Percentiles rank a stretch among this genome's conserved stretches.
phyloP scores from a whole-genome alignment of 2,888 invertebrate genomes.

The Campoplex capitator region DNA sequence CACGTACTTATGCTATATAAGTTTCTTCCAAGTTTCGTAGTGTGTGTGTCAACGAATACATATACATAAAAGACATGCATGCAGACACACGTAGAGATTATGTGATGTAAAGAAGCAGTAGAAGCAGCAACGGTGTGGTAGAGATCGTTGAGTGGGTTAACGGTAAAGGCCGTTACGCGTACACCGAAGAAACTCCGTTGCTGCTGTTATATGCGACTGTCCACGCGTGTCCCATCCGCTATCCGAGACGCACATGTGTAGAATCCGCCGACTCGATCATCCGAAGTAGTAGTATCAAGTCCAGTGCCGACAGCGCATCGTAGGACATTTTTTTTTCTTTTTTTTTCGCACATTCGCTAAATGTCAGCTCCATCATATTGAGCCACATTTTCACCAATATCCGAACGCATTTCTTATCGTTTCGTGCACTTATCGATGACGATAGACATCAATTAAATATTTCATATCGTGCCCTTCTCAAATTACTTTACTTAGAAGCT shows the following conservation, averaged over 20 bases:
- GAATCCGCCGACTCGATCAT: constrained; percentile 15
- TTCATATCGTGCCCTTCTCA: too few relatives aligned
- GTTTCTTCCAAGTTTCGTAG: constrained; percentile 30
- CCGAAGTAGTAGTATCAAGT: constrained; percentile 5
- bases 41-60: constrained; percentile 37
- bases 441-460: neutral
- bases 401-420: neutral
- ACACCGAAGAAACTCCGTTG: constrained; percentile 81
- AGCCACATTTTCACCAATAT: neutral
- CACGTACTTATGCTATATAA: constrained; percentile 52
- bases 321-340: neutral
- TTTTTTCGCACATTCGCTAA: neutral
- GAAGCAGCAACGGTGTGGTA: constrained; percentile 70
- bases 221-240: constrained; percentile 72
- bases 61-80: neutral
- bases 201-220: constrained; percentile 71
- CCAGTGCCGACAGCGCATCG: neutral
- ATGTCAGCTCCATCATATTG: neutral
- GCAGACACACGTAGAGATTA: neutral
- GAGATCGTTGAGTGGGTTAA: constrained; percentile 74
- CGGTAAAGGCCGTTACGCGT: constrained; percentile 79
- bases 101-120: constrained; percentile 70
- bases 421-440: neutral
- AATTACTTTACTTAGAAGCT: neutral
- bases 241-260: constrained; percentile 50